Percentiles rank a stretch among this genome's conserved stretches.
These are phyloP conservation scores for Eudyptes chrysolophus DNA, from an alignment of 2,113 vertebrate species.

Conservation along the genomic window DNA sequence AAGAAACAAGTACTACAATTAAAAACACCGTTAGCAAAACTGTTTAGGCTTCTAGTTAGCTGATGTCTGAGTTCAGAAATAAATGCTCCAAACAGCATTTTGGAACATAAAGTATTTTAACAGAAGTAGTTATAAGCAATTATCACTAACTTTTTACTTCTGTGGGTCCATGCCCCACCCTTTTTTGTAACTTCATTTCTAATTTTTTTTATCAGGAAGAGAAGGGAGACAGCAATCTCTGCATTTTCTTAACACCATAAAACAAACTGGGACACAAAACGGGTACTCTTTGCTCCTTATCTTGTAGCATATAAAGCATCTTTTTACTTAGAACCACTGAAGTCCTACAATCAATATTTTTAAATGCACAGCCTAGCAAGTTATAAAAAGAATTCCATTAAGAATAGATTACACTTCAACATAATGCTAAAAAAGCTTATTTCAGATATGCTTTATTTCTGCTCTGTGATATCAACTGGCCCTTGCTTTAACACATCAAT, in stretches of 20 bases:
- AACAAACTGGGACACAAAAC: not conserved
- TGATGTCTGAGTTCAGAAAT: not conserved
- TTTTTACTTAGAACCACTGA: not conserved
- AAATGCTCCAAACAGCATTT: not conserved
- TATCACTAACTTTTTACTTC: not conserved
- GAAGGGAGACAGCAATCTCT: not conserved
- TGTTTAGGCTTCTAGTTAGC: not conserved
- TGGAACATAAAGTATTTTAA: not conserved
- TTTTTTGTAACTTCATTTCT: not conserved
- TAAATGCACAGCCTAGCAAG: not conserved
- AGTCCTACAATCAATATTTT: constrained; percentile 19
- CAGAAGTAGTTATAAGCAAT: not conserved
- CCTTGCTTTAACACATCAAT: not conserved
- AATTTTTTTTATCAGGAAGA: not conserved
- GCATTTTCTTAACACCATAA: not conserved
- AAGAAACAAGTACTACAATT: not conserved
- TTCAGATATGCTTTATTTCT: constrained; percentile 7
- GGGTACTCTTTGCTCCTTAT: not conserved
- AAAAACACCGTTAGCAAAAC: not conserved
- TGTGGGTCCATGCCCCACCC: no score
- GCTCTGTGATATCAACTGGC: not conserved
- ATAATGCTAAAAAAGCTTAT: not conserved
- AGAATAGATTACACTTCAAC: not conserved
- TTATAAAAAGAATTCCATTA: constrained; percentile 50
- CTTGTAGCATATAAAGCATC: not conserved